Evolutionary conservation across 2,113 vertebrate species (phyloP), one percentile per base, ranked within the genome.

Genomic region (Collichthys lucidus): DNA sequence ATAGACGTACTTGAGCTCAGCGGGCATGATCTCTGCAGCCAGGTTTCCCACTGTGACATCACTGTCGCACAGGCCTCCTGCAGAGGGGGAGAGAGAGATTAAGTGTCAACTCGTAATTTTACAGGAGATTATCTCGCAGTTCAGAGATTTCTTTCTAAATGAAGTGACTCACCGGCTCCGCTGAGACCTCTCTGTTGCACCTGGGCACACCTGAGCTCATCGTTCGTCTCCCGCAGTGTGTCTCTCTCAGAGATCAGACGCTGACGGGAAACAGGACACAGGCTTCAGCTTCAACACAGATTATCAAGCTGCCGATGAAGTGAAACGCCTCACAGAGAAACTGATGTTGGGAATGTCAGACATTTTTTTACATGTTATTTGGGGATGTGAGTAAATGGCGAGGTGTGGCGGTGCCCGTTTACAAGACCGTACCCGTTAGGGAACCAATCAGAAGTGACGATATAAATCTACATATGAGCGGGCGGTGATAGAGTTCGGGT

Each of bases 21-120:
- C 93, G 3, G 97, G 97, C 80, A 98, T 93, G 59, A 98, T 98
- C 87, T 98, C 97, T 0, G 96, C 95, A 4, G 97, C 97, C 26
- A 98, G 92, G 86, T 96, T 98, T 44, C 95, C 96, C 15, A 93
- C 84, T 0, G 96, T 61, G 11, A 92, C 87, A 0, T 86, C 52
- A 19, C 86, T 91, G 66, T 95, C 95, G 74, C 92, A 78, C 24
- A 95, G 76, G 35, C 90, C 87, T 68, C 93, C 96, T 97, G 86
- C 42, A 82, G 78, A 77, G 67, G 79, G 67, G 79, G n/a, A 44
- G 19, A 31, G 26, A 29, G 47, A 29, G 47, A 79, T 29, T 20
- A 35, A 24, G 31, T 62, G 16, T 11, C 10, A 12, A 10, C 47
- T 50, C 29, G 26, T 26, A 26, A 26, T 26, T 26, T 26, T 26